Conservation (phyloP, 2,113 vertebrate species). For the Zosterops japonicus region DNA sequence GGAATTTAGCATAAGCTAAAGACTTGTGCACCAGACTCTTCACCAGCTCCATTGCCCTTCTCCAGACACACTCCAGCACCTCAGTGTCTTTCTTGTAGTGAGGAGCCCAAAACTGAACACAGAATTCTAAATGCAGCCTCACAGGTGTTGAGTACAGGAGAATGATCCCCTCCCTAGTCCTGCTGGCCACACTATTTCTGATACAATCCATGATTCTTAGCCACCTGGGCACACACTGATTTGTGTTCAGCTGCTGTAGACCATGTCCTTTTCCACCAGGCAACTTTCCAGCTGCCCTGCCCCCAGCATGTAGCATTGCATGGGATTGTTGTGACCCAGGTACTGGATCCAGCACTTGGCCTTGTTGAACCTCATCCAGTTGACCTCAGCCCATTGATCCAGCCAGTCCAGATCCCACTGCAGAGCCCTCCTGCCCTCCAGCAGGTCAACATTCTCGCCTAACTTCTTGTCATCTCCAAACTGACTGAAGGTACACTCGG, state of each 20-base stretch:
- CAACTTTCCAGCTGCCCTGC: neutral
- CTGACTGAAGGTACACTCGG: neutral
- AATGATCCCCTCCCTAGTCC: neutral
- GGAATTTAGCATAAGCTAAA: too few relatives aligned
- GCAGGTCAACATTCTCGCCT: neutral
- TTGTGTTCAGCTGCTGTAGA: neutral
- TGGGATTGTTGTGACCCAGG: neutral
- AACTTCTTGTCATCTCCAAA: neutral
- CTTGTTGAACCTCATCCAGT: neutral
- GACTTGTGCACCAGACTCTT: neutral
- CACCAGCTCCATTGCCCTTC: fast-evolving
- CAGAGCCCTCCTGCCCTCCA: neutral
- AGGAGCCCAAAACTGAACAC: neutral
- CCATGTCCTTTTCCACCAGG: neutral
- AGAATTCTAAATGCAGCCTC: fast-evolving
- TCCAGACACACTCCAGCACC: fast-evolving
- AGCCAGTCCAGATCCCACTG: neutral
- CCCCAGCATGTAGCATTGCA: too few relatives aligned
- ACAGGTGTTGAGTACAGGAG: neutral
- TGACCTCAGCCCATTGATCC: neutral
- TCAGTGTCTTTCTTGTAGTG: neutral
- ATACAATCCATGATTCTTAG: neutral
- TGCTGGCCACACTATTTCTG: neutral
- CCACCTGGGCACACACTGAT: neutral
- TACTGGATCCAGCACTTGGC: too few relatives aligned